These are phyloP conservation scores for Acrocera orbiculus DNA, from an alignment of 2,888 invertebrate genomes.

Conservation along the genomic window DNA sequence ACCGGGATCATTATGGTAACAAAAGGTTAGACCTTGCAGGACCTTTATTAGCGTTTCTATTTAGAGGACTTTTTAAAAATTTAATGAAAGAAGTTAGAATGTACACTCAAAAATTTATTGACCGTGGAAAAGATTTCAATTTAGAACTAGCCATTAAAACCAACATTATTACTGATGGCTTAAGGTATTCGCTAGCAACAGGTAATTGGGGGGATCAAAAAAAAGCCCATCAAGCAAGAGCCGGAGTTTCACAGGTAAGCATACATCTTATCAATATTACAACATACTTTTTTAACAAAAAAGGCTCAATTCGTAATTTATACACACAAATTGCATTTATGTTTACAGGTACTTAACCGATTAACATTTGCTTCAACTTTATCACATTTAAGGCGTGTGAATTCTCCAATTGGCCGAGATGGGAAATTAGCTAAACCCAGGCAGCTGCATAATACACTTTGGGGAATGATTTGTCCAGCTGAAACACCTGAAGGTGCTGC, in stretches of 20 bases:
- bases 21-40: constrained; percentile 96
- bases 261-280: too few relatives aligned
- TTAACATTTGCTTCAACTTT: constrained; percentile 97
- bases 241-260: constrained; percentile 25
- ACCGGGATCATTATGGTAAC: constrained; percentile 99
- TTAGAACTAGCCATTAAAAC: constrained; percentile 80
- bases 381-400: constrained; percentile 93
- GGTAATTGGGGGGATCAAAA: constrained; percentile 99
- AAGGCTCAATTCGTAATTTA: too few relatives aligned
- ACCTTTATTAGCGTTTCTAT: constrained; percentile 88
- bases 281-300: too few relatives aligned
- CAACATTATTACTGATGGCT: constrained; percentile 92
- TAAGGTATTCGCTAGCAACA: constrained; percentile 94
- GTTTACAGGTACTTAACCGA: constrained; percentile 94
- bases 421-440: constrained; percentile 98
- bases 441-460: constrained; percentile 95
- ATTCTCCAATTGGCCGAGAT: constrained; percentile 97
- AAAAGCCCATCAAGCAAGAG: constrained; percentile 84
- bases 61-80: constrained; percentile 91
- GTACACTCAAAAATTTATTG: constrained; percentile 98
- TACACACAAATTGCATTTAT: too few relatives aligned
- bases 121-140: constrained; percentile 96
- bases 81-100: constrained; percentile 92
- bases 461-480: constrained; percentile 99
- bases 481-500: constrained; percentile 98